A percentile compares a stretch with the other conserved stretches of the same genome.
phyloP scores from a whole-genome alignment of 2,797 vertebrate genomes.

The Sebastes elongatus region DNA sequence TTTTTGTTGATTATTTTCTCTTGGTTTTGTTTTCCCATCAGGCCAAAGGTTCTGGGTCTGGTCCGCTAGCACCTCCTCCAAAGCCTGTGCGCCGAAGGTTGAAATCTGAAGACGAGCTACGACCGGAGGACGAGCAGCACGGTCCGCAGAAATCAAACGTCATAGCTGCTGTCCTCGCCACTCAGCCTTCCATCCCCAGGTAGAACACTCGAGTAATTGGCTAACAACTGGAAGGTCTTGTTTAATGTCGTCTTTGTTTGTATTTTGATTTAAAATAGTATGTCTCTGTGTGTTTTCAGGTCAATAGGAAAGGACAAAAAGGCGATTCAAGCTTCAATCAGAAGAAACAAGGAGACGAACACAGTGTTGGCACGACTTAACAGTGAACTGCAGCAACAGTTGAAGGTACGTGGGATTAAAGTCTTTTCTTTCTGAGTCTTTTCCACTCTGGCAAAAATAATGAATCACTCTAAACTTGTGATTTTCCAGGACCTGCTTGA shows the following conservation, averaged over 20 bases:
- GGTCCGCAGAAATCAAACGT: slow-evolving; percentile 90
- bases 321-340: slow-evolving; percentile 98
- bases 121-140: slow-evolving; percentile 92
- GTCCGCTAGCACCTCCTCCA: slow-evolving; percentile 93
- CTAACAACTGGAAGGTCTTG: not conserved
- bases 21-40: slow-evolving; percentile 41
- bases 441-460: not conserved
- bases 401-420: slow-evolving; percentile 84
- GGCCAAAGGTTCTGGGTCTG: slow-evolving; percentile 88
- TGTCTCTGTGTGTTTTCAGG: slow-evolving; percentile 73
- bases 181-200: slow-evolving; percentile 97
- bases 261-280: not conserved
- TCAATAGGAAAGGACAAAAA: slow-evolving; percentile 98
- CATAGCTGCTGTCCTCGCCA: slow-evolving; percentile 89
- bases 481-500: slow-evolving; percentile 92
- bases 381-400: slow-evolving; percentile 97
- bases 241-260: not conserved
- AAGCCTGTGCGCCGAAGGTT: slow-evolving; percentile 96
- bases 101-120: slow-evolving; percentile 98
- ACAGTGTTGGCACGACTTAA: slow-evolving; percentile 98
- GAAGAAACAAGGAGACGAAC: slow-evolving; percentile 99
- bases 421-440: not conserved
- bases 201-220: slow-evolving; percentile 43
- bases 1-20: not conserved
- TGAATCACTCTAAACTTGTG: not conserved